Conservation (phyloP, 1,140 invertebrate genomes). For the Brachionus plicatilis region DNA sequence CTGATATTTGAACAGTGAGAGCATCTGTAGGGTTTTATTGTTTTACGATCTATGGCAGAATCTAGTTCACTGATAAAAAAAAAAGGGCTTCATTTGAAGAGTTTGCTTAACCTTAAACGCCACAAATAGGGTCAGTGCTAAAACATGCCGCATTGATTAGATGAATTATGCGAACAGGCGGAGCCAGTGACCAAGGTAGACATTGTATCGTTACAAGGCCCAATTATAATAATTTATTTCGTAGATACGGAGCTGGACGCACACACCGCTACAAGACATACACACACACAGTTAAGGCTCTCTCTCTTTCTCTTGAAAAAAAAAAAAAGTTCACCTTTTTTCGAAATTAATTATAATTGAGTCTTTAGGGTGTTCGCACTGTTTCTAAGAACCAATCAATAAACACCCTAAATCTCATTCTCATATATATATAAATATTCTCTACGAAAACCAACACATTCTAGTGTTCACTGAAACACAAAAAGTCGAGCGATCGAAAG, state of each 20-base stretch:
- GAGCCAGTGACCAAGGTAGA: background rate
- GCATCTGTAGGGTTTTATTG: background rate
- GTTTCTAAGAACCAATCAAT: slow-evolving; percentile 12
- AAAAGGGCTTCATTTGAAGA: background rate
- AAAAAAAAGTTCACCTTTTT: slow-evolving; percentile 2
- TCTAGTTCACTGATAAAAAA: background rate
- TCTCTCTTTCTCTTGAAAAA: background rate
- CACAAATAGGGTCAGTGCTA: background rate
- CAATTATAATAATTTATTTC: slow-evolving; percentile 31
- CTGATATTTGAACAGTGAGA: background rate
- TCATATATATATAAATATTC: background rate
- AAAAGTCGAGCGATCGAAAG: background rate
- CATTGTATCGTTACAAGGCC: background rate
- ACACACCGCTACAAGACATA: background rate
- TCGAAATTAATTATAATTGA: slow-evolving; percentile 5
- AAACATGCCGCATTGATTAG: background rate
- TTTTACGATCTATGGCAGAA: background rate
- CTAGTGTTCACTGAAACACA: background rate
- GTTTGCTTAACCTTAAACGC: background rate
- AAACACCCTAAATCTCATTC: background rate
- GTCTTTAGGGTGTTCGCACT: slow-evolving; percentile 11
- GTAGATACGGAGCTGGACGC: background rate
- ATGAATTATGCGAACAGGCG: background rate
- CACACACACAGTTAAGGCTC: background rate
- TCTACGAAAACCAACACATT: background rate